These are phyloP conservation scores for Stenopsyche tienmushanensis DNA, from an alignment of 1,140 invertebrate genomes.

Conservation along the genomic window DNA sequence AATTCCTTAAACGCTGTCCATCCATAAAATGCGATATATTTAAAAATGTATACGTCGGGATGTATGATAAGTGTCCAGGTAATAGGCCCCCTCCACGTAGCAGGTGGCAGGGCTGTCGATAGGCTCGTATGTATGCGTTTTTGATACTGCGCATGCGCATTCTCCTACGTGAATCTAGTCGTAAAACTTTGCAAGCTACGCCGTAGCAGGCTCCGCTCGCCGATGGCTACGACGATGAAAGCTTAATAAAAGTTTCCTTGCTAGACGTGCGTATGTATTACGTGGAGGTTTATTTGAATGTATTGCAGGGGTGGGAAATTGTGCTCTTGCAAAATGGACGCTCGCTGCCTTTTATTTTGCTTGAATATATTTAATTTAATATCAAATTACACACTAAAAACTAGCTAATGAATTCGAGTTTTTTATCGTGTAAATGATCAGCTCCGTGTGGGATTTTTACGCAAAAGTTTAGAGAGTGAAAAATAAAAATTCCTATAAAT, in stretches of 20 bases:
- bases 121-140: background rate
- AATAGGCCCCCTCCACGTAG: conserved; percentile 9
- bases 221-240: conserved; percentile 40
- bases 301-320: conserved; percentile 22
- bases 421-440: no score
- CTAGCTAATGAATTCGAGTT: no score
- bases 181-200: conserved; percentile 35
- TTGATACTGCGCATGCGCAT: conserved; percentile 11
- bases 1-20: no score
- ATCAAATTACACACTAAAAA: no score
- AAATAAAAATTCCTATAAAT: no score
- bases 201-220: conserved; percentile 35
- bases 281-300: conserved; percentile 31
- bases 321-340: no score
- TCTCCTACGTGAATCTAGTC: conserved; percentile 17
- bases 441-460: no score
- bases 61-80: conserved; percentile 21
- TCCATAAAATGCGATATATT: background rate
- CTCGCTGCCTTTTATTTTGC: no score
- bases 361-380: no score
- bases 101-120: conserved; percentile 14
- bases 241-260: conserved; percentile 40
- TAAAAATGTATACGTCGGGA: background rate
- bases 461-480: no score
- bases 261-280: conserved; percentile 27